Base-by-base conservation (phyloP, 2,797 vertebrate species). In the Petrocephalus schoutedeni region DNA sequence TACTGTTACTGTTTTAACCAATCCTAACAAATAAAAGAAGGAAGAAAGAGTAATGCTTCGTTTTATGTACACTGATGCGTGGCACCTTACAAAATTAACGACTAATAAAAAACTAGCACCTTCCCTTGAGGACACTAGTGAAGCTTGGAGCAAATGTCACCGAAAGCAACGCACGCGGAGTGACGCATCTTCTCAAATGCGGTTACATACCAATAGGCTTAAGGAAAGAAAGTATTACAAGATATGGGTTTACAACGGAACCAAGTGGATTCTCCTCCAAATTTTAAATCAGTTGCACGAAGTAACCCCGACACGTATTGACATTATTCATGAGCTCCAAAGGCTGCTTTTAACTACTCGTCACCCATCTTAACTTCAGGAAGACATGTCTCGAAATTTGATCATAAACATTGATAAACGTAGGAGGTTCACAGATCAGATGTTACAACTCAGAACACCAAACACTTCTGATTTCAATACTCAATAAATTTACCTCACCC, bases 321-420 rank as follows among this genome's bases (percentile, higher is more conserved):
- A 4, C 7, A 49, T 32, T 36, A 36, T 36, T 85, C 28, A 41
- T 57, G 54, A 58, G 8, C 83, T 85, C 58, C 83, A 56, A 85
- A 10, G 54, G 54, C 84, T 85, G 23, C 49, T 32, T 21, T 85
- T 53, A 85, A 14, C 23, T 85, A 85, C 54, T 58, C 51, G n/a
- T 10, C 84, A 85, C 16, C 84, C 84, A 85, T 59, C 23, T 85
- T 83, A 53, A 83, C n/a, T 51, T 83, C 21, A 83, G 80, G 80
- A 83, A 83, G 80, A 49, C 80, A 21, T 51, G 36, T 77, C 36
- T 77, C 71, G 23, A 45, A 77, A 77, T 77, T 45, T 77, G 41
- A 45, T 41, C 8, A 77, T 77, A 45, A 77, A 77, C 36, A 77
- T 8, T 77, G 71, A 77, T 45, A 77, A 77, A 77, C 71, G 71